phyloP scores from a whole-genome alignment of 2,888 invertebrate species.

The Drosophila hamatofila region DNA sequence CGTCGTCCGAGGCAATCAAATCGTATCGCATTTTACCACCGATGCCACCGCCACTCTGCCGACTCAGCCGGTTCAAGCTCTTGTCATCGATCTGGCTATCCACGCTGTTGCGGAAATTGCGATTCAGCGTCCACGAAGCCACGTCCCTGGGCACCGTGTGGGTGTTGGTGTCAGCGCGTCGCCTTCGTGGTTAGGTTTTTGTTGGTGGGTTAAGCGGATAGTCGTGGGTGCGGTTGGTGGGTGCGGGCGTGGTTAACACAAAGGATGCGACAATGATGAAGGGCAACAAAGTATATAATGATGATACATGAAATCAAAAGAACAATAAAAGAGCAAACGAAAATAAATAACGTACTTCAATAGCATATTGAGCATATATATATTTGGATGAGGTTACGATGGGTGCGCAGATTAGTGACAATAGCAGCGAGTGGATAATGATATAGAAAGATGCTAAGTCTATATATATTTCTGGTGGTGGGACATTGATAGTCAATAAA shows the following conservation, averaged over 20 bases:
- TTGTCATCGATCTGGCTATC: slow-evolving; percentile 83
- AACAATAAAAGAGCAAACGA: slow-evolving; percentile 53
- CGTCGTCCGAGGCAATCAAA: slow-evolving; percentile 83
- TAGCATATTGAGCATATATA: slow-evolving; percentile 11
- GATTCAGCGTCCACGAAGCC: slow-evolving; percentile 83
- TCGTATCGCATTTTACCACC: slow-evolving; percentile 82
- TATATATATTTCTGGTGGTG: slow-evolving; percentile 9
- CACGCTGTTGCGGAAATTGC: slow-evolving; percentile 83
- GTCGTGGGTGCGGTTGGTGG: slow-evolving; percentile 33
- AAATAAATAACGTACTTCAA: slow-evolving; percentile 67
- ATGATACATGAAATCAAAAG: slow-evolving; percentile 75
- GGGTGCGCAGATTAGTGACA: slow-evolving; percentile 61
- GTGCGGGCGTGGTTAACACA: slow-evolving; percentile 60
- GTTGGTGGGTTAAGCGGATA: slow-evolving; percentile 30
- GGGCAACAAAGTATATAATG: slow-evolving; percentile 62
- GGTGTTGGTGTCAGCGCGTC: slow-evolving; percentile 81
- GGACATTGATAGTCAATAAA: background rate
- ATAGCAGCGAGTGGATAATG: slow-evolving; percentile 14
- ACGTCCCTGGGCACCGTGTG: slow-evolving; percentile 81
- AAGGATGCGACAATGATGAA: slow-evolving; percentile 54
- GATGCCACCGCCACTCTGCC: slow-evolving; percentile 52
- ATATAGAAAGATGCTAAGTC: background rate
- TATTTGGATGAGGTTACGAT: slow-evolving; percentile 14
- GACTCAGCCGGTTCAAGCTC: slow-evolving; percentile 72
- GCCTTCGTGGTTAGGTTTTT: slow-evolving; percentile 47